These are phyloP conservation scores for Coenobita brevimanus DNA, from an alignment of 1,140 invertebrate species.

Conservation along the genomic window DNA sequence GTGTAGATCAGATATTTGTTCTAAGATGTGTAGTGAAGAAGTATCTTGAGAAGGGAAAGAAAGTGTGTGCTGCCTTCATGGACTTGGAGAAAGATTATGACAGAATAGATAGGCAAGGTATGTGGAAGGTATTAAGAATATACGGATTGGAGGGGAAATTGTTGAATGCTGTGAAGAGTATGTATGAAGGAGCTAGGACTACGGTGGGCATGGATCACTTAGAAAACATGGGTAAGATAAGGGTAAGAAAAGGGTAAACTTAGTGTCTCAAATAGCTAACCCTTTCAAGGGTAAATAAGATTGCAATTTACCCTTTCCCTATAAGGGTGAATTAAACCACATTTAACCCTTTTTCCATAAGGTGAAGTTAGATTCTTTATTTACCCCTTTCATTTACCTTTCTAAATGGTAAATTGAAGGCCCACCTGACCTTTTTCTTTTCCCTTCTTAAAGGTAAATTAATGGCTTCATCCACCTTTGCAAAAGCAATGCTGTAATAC, in stretches of 20 bases:
- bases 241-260: conserved; percentile 17
- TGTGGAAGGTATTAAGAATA: no score
- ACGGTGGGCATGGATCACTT: no score
- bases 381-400: neutral
- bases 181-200: no score
- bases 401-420: neutral
- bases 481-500: neutral
- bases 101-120: no score
- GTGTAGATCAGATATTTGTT: no score
- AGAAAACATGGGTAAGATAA: conserved; percentile 2
- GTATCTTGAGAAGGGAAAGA: no score
- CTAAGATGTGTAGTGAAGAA: no score
- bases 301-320: conserved; percentile 2
- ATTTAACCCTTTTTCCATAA: neutral
- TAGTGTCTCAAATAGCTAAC: neutral
- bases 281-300: conserved; percentile 7
- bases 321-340: neutral
- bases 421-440: neutral
- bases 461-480: neutral
- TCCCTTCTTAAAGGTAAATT: conserved; percentile 2
- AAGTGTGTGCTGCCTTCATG: no score
- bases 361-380: neutral
- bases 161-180: no score
- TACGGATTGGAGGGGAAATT: no score
- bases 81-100: no score